Evolutionary conservation across 2,797 vertebrate species (phyloP), one percentile per base, ranked within the genome.

Genomic region (Chelon labrosus): DNA sequence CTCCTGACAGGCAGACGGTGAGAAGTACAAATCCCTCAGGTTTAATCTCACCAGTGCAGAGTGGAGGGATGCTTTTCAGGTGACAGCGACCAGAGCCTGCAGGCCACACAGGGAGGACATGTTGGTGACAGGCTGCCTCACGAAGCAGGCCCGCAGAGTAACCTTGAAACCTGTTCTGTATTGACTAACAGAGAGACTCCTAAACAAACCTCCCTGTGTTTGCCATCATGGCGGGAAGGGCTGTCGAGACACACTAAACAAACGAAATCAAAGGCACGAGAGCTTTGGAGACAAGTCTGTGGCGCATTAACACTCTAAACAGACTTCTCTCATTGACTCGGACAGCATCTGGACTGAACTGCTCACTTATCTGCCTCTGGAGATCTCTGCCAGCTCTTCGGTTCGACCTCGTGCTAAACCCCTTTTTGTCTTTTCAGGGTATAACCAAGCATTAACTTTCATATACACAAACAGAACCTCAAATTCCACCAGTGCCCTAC

Each of bases 381-480:
- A 78, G 72, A 52, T 83, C 67, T 58, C 59, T 42, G 47, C 22
- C 19, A 57, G 70, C 84, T 83, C 86, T 83, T 25, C 80, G 68
- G 73, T 83, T 88, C 65, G 68, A 67, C 83, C 77, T 56, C 10
- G 4, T 14, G 53, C 50, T 77, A 71, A 86, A 71, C 64, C 74
- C 53, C 31, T 35, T 82, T 77, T 78, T 77, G 70, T 77, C 74
- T 87, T 81, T 88, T 85, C 78, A 83, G 75, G 66, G 78, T 84
- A 89, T 68, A 83, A 80, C 65, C 72, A 19, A 35, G 79, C 89
- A 91, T 92, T 86, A 85, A 70, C 53, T 76, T 81, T 74, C 73
- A 78, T 77, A 85, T 70, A 86, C 65, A 83, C 78, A 91, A 92
- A 91, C 81, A 90, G 82, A 89, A 82, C 75, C 84, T 70, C 74